phyloP scores from a whole-genome alignment of 2,888 invertebrate genomes.

The Atethmia centrago region DNA sequence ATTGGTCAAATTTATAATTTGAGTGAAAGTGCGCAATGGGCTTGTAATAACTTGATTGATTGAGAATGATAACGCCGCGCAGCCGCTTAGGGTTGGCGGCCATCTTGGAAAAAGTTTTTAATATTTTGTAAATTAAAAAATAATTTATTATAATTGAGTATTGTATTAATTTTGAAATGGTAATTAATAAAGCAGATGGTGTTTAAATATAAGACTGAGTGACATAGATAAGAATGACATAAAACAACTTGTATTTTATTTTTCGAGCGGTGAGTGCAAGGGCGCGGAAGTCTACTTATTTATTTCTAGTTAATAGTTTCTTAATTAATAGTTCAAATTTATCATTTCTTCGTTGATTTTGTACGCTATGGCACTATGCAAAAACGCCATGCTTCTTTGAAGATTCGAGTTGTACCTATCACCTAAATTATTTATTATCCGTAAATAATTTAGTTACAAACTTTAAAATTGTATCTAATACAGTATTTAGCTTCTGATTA shows the following conservation, averaged over 20 bases:
- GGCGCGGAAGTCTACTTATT: background rate
- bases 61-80: slow-evolving; percentile 63
- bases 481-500: background rate
- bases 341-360: background rate
- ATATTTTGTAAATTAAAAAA: background rate
- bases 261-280: background rate
- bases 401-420: background rate
- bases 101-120: background rate
- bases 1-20: slow-evolving; percentile 60
- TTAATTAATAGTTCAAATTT: background rate
- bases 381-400: background rate
- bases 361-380: too few species aligned
- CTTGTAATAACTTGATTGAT: slow-evolving; percentile 69
- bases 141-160: slow-evolving; percentile 6
- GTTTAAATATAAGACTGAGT: slow-evolving; percentile 5
- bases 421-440: too few species aligned
- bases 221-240: background rate
- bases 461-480: background rate
- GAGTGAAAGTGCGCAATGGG: slow-evolving; percentile 64
- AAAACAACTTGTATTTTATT: background rate
- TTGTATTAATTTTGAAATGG: slow-evolving; percentile 2
- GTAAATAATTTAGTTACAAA: background rate
- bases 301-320: background rate
- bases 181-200: slow-evolving; percentile 34
- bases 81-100: slow-evolving; percentile 52